Evolutionary conservation across 2,888 invertebrate species (phyloP).

Genomic region (Arctia plantaginis): DNA sequence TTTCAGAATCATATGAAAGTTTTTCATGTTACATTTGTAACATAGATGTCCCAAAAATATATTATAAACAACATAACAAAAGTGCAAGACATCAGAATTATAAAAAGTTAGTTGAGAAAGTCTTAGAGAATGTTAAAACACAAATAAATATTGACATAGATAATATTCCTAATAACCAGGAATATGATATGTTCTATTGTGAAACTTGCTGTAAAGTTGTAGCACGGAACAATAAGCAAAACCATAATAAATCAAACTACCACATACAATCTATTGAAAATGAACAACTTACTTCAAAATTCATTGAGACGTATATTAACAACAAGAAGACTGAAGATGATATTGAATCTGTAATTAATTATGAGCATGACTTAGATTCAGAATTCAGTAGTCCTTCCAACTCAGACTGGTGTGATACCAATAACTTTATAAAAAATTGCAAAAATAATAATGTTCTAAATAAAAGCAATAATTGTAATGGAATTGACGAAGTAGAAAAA

Average conservation of each 20-base stretch:
- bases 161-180: not conserved
- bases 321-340: not conserved
- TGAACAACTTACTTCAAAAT: conserved; percentile 1
- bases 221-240: not conserved
- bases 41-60: conserved; percentile 53
- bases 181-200: conserved; percentile 24
- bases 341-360: not conserved
- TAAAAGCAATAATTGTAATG: not conserved
- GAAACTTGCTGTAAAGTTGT: conserved; percentile 21
- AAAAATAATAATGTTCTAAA: not conserved
- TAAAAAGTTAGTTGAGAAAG: conserved; percentile 48
- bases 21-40: conserved; percentile 59
- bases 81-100: conserved; percentile 53
- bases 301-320: conserved; percentile 18
- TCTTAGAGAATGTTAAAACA: conserved; percentile 48
- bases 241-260: conserved; percentile 23
- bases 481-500: not conserved
- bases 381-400: not conserved
- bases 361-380: not conserved
- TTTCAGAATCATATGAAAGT: conserved; percentile 38
- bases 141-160: conserved; percentile 32
- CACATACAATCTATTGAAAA: conserved; percentile 22
- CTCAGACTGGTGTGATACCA: not conserved
- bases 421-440: not conserved
- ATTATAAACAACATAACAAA: conserved; percentile 48